phyloP scores from a whole-genome alignment of 2,888 invertebrate genomes.

The Melinopterus prodromus region DNA sequence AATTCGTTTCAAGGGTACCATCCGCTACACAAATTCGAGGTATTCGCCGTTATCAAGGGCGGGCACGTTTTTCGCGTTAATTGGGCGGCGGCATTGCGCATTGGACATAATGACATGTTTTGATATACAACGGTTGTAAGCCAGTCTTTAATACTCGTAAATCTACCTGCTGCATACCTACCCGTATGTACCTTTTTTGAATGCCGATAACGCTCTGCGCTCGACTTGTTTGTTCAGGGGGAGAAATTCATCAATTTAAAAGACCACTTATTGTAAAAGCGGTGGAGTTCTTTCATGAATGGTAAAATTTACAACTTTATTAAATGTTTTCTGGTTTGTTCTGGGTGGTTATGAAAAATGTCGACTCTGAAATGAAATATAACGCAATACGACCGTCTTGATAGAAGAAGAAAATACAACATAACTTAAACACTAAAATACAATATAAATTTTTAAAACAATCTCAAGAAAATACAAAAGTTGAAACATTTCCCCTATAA shows the following conservation, averaged over 20 bases:
- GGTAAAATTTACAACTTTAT: background rate
- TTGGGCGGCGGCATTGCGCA: slow-evolving; percentile 5
- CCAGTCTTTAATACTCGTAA: background rate
- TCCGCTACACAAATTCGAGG: slow-evolving; percentile 9
- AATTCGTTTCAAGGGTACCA: slow-evolving; percentile 25
- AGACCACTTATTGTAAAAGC: background rate
- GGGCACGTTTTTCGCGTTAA: slow-evolving; percentile 16
- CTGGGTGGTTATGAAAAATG: no score
- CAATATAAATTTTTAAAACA: no score
- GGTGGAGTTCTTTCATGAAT: background rate
- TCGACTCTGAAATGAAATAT: no score
- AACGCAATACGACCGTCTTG: no score
- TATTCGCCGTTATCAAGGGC: slow-evolving; percentile 18
- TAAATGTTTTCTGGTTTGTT: no score
- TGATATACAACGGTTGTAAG: background rate
- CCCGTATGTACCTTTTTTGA: background rate
- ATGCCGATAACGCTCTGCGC: background rate
- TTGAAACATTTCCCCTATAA: no score
- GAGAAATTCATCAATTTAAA: background rate
- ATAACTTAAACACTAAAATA: no score
- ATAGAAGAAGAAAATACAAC: no score
- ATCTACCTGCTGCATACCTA: background rate
- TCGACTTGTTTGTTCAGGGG: background rate
- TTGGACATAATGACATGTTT: background rate
- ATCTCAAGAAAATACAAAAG: no score